These are phyloP conservation scores for Otis tarda DNA, from an alignment of 2,113 vertebrate species.

Conservation along the genomic window DNA sequence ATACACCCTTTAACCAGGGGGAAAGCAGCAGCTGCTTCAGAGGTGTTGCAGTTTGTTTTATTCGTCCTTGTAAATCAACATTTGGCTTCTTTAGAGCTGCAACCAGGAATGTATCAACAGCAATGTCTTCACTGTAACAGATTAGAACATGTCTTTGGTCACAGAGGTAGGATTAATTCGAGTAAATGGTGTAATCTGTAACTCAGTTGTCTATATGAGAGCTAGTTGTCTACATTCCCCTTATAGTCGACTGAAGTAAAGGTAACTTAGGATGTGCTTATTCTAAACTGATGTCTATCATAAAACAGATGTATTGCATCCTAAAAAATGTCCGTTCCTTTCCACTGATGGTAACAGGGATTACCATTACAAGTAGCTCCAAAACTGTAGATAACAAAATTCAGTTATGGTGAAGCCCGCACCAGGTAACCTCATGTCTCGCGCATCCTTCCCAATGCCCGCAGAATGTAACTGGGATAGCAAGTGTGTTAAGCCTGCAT, in stretches of 20 bases:
- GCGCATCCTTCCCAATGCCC: not conserved
- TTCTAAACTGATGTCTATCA: not conserved
- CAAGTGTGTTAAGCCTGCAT: not conserved
- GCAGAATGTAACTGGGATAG: not conserved
- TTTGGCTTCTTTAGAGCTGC: not conserved
- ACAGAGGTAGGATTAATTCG: not conserved
- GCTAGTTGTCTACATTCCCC: not conserved
- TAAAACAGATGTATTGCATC: not conserved
- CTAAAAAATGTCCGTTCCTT: not conserved
- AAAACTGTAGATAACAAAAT: not conserved
- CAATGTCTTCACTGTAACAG: not conserved
- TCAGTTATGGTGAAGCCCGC: not conserved
- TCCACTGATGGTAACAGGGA: not conserved
- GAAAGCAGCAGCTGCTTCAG: not conserved
- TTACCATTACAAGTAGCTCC: not conserved
- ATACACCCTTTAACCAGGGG: not conserved
- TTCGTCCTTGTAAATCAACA: not conserved
- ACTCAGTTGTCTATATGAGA: not conserved
- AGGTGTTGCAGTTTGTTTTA: not conserved
- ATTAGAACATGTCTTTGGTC: not conserved
- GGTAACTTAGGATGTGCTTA: not conserved
- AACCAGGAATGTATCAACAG: not conserved
- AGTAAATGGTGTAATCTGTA: not conserved
- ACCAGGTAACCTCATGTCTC: not conserved
- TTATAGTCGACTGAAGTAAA: not conserved